A percentile compares a stretch with the other conserved stretches of the same genome.
These are phyloP conservation scores for Lucilia sericata DNA, from an alignment of 1,140 invertebrate species.

Conservation along the genomic window DNA sequence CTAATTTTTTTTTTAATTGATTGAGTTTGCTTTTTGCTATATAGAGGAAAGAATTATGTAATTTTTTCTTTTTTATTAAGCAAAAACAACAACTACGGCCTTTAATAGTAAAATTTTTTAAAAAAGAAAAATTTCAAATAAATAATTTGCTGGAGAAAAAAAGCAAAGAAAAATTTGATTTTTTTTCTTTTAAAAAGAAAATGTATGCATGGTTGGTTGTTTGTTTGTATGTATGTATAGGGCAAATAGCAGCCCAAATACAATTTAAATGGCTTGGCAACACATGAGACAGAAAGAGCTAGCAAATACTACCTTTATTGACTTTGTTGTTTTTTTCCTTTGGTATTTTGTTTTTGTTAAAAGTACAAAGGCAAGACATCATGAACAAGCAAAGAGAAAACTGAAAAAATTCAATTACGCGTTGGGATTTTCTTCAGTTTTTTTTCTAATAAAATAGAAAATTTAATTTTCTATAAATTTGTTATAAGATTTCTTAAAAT, in stretches of 20 bases:
- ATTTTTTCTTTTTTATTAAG: neutral
- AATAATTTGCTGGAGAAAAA: neutral
- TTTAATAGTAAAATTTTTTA: neutral
- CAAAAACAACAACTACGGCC: conserved; percentile 16
- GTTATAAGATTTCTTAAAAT: neutral
- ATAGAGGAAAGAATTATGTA: neutral
- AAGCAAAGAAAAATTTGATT: too few relatives aligned
- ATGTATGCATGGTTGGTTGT: neutral
- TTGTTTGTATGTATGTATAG: neutral
- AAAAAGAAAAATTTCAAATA: neutral
- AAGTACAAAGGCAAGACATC: neutral
- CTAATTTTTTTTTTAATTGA: too few relatives aligned
- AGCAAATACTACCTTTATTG: neutral
- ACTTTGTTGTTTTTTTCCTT: too few relatives aligned
- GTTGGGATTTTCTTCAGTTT: neutral
- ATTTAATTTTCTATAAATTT: neutral
- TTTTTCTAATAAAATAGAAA: neutral
- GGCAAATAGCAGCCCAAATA: neutral
- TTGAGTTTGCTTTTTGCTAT: neutral
- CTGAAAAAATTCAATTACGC: conserved; percentile 10
- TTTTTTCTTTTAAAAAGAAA: too few relatives aligned
- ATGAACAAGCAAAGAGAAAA: neutral
- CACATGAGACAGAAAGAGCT: conserved; percentile 6
- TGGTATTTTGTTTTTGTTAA: neutral
- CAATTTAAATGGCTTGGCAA: neutral